Evolutionary conservation across 2,888 invertebrate species (phyloP).

Genomic region (Phaonia tiefii): DNA sequence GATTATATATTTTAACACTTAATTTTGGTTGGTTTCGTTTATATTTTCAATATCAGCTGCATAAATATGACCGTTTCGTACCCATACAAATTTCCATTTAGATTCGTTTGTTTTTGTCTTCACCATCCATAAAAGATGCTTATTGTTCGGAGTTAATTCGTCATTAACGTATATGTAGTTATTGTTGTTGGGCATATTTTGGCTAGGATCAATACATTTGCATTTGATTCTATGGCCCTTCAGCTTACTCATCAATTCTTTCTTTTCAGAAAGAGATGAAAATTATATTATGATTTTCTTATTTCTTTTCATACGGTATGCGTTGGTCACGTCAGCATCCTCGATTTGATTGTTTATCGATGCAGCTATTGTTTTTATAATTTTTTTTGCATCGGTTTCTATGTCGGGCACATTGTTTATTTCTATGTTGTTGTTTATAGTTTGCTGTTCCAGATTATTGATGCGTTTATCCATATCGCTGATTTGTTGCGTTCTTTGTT

Average conservation of each 20-base stretch:
- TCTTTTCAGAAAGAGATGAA: background rate
- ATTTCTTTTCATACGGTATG: background rate
- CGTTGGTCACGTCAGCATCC: background rate
- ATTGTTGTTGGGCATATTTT: background rate
- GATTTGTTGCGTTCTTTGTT: background rate
- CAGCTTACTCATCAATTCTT: background rate
- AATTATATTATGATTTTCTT: background rate
- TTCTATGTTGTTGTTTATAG: background rate
- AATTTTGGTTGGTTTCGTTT: background rate
- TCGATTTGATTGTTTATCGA: background rate
- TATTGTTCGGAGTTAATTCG: background rate
- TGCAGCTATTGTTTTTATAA: background rate
- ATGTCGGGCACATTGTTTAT: background rate
- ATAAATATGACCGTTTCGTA: background rate
- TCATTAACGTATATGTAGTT: slow-evolving; percentile 6
- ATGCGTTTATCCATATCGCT: background rate
- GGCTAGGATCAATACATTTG: background rate
- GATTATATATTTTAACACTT: too few relatives aligned
- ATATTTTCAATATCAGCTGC: background rate
- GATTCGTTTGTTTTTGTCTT: background rate
- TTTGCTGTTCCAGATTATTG: background rate
- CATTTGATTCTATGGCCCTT: background rate
- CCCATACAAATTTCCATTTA: background rate
- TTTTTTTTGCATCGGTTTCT: background rate
- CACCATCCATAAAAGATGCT: background rate